Evolutionary conservation across 2,797 vertebrate species (phyloP).

Genomic region (Amblyopsis hoosieri): DNA sequence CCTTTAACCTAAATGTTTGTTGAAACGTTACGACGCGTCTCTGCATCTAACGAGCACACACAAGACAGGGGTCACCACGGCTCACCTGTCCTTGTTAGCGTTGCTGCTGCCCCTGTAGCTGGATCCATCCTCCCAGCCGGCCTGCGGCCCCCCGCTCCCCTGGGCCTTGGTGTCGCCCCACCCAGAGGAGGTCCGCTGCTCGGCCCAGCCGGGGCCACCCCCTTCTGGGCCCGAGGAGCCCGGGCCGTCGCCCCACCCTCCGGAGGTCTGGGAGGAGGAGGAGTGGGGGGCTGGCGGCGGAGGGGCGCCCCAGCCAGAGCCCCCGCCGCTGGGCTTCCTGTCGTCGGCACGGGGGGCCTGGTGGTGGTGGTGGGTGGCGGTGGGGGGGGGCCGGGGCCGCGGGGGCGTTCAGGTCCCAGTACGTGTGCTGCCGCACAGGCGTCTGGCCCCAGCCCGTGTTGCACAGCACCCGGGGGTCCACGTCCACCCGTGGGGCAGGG

Average conservation of each 20-base stretch:
- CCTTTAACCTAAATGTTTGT: no score
- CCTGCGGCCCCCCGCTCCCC: slow-evolving; percentile 77
- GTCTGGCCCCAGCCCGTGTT: slow-evolving; percentile 99
- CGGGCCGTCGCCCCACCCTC: slow-evolving; percentile 83
- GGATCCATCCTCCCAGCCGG: slow-evolving; percentile 87
- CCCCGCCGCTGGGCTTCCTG: slow-evolving; percentile 85
- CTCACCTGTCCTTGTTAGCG: slow-evolving; percentile 86
- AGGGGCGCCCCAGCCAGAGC: slow-evolving; percentile 83
- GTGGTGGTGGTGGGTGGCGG: slow-evolving; percentile 58
- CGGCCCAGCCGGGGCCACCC: slow-evolving; percentile 87
- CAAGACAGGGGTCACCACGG: not conserved
- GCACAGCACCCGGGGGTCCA: slow-evolving; percentile 95
- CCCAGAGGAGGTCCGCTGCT: slow-evolving; percentile 84
- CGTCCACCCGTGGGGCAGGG: slow-evolving; percentile 78
- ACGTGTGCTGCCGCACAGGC: slow-evolving; percentile 93
- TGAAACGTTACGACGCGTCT: no score
- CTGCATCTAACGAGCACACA: not conserved
- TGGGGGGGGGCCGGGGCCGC: slow-evolving; percentile 45
- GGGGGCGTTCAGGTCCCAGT: slow-evolving; percentile 88
- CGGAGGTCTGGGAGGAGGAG: slow-evolving; percentile 82
- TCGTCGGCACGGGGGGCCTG: slow-evolving; percentile 71
- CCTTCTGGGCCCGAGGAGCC: slow-evolving; percentile 79
- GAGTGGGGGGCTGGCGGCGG: slow-evolving; percentile 29
- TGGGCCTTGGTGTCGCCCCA: slow-evolving; percentile 90
- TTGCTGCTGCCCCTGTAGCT: slow-evolving; percentile 74